These are phyloP conservation scores for Troglohyphantes excavatus DNA, from an alignment of 2,888 invertebrate genomes.

Conservation along the genomic window DNA sequence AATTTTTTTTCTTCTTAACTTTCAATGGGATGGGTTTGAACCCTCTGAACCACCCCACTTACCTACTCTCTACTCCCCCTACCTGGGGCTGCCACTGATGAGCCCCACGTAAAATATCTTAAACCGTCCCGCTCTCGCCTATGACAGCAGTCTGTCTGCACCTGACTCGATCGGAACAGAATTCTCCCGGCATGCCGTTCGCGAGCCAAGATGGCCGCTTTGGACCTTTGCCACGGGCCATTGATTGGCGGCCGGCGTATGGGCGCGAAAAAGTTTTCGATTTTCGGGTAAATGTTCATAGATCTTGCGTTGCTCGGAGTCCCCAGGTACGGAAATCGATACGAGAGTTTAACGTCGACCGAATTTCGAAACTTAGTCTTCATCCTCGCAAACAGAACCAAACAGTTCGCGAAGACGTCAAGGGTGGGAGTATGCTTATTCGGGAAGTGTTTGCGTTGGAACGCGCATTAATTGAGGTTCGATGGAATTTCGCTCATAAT, in stretches of 20 bases:
- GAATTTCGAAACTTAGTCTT: conserved; percentile 22
- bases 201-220: conserved; percentile 72
- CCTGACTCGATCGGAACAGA: conserved; percentile 59
- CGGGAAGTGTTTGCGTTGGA: not conserved
- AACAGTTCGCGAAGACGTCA: not conserved
- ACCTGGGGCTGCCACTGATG: too few species aligned
- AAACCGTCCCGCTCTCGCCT: not conserved
- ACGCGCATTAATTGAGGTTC: not conserved
- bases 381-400: not conserved
- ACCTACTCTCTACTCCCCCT: too few species aligned
- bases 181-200: conserved; percentile 38
- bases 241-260: conserved; percentile 67
- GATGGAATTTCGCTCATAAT: not conserved
- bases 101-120: too few species aligned
- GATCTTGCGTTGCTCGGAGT: conserved; percentile 59
- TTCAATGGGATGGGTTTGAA: too few species aligned
- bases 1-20: too few species aligned
- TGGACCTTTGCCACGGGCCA: conserved; percentile 74
- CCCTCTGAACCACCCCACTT: too few species aligned
- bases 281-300: conserved; percentile 50
- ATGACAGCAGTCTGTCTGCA: conserved; percentile 30
- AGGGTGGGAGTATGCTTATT: not conserved
- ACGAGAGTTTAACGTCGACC: conserved; percentile 29
- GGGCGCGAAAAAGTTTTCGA: conserved; percentile 72
- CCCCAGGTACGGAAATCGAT: conserved; percentile 64